Conservation (phyloP, 2,888 invertebrate species). For the Thysanoteuthis rhombus region DNA sequence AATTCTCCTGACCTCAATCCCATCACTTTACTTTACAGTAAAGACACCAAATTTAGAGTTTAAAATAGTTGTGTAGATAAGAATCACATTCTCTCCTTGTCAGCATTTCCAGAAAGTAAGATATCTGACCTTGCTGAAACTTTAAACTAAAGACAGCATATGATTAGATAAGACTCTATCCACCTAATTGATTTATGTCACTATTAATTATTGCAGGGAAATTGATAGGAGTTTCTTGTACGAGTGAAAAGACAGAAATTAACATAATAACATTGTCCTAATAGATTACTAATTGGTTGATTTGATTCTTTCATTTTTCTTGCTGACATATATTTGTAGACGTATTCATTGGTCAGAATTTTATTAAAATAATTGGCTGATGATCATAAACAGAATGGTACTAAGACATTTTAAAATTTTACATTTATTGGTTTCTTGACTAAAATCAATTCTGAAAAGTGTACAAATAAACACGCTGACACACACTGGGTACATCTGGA, state of each 20-base stretch:
- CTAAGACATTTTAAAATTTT: too few species aligned
- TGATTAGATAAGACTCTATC: not conserved
- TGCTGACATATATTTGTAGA: not conserved
- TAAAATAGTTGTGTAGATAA: not conserved
- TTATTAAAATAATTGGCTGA: too few species aligned
- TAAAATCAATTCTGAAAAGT: too few species aligned
- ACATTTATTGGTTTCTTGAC: too few species aligned
- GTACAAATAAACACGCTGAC: too few species aligned
- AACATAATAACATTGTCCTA: not conserved
- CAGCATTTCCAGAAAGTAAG: not conserved
- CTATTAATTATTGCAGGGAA: not conserved
- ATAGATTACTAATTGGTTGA: not conserved
- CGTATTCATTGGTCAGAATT: not conserved
- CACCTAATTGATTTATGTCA: not conserved
- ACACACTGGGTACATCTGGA: too few species aligned
- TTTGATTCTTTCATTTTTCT: not conserved
- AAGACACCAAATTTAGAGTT: too few species aligned
- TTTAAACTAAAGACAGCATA: too few species aligned
- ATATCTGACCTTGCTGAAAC: not conserved
- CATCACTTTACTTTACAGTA: too few species aligned
- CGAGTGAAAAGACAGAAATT: not conserved
- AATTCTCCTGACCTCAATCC: too few species aligned
- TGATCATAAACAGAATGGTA: too few species aligned
- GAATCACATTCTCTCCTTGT: not conserved
- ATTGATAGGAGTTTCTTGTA: not conserved